Percentiles rank a stretch among this genome's conserved stretches.
phyloP scores from a whole-genome alignment of 64 coral and sea anemone genomes.

The Pocillopora verrucosa region DNA sequence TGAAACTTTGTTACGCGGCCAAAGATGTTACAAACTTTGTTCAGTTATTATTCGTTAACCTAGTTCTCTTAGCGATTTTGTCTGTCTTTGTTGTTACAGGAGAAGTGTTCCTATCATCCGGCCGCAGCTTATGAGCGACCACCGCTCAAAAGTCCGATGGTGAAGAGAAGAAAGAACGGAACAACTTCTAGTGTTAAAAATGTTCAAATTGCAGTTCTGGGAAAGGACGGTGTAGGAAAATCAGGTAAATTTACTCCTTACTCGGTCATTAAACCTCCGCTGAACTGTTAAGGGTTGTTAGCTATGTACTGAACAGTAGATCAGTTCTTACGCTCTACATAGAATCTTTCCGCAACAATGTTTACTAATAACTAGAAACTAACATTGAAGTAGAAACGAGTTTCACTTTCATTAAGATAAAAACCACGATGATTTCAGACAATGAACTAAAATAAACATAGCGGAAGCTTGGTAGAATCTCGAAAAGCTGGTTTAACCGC shows the following conservation, averaged over 20 bases:
- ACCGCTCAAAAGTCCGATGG: slow-evolving; percentile 28
- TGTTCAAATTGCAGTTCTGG: slow-evolving; percentile 51
- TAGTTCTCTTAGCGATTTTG: too few species aligned
- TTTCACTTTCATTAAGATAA: too few species aligned
- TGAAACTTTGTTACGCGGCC: too few species aligned
- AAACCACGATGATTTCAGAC: background rate
- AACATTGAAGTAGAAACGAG: too few species aligned
- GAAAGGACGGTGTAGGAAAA: slow-evolving; percentile 71
- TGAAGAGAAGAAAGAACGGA: slow-evolving; percentile 46
- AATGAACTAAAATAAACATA: background rate
- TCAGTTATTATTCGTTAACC: background rate
- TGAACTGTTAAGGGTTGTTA: background rate
- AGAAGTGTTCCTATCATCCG: background rate
- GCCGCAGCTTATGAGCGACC: slow-evolving; percentile 20
- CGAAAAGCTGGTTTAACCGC: background rate
- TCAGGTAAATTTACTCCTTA: slow-evolving; percentile 19
- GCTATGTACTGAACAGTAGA: background rate
- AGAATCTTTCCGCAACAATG: background rate
- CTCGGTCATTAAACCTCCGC: background rate
- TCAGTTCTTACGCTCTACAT: background rate
- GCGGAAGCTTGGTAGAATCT: slow-evolving; percentile 10
- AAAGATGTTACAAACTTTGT: background rate
- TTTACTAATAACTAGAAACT: too few species aligned
- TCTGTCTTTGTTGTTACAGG: background rate
- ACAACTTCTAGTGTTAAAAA: slow-evolving; percentile 36